Evolutionary conservation across 2,888 invertebrate genomes (phyloP).

Genomic region (Actias luna): DNA sequence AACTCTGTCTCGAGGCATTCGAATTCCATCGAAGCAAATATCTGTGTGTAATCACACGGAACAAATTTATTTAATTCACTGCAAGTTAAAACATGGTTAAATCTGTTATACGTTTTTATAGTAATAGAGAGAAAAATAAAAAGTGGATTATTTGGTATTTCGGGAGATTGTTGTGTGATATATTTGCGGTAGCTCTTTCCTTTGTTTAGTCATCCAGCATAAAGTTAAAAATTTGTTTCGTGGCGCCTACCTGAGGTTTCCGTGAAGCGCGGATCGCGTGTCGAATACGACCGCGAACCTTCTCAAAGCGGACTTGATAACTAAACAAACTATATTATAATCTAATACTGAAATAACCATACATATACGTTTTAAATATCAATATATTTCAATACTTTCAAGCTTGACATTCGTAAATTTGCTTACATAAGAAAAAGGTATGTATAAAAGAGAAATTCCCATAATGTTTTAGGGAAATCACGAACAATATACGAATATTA

Average conservation of each 20-base stretch:
- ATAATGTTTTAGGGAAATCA: background rate
- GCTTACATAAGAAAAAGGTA: too few species aligned
- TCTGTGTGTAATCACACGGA: slow-evolving; percentile 76
- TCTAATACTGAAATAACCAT: slow-evolving; percentile 14
- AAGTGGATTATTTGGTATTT: slow-evolving; percentile 30
- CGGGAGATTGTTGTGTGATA: slow-evolving; percentile 31
- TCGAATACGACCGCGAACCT: slow-evolving; percentile 55
- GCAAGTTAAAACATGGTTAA: slow-evolving; percentile 40
- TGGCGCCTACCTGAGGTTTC: slow-evolving; percentile 66
- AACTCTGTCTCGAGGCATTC: slow-evolving; percentile 66
- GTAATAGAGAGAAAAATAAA: slow-evolving; percentile 26
- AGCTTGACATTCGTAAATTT: too few species aligned
- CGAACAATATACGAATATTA: background rate
- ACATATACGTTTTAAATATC: slow-evolving; percentile 4
- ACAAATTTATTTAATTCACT: slow-evolving; percentile 70
- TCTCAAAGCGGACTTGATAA: slow-evolving; percentile 50
- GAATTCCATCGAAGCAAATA: slow-evolving; percentile 77
- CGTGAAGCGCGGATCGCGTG: slow-evolving; percentile 71
- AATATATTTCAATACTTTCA: background rate
- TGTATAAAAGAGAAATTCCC: too few species aligned
- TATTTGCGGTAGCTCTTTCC: slow-evolving; percentile 32
- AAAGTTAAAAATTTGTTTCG: slow-evolving; percentile 40
- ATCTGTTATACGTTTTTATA: background rate
- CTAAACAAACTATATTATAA: slow-evolving; percentile 40
- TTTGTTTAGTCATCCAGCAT: slow-evolving; percentile 41